Base-by-base conservation (phyloP, 37 sponge, comb jelly and placozoan genomes). In the Haliclona indistincta region DNA sequence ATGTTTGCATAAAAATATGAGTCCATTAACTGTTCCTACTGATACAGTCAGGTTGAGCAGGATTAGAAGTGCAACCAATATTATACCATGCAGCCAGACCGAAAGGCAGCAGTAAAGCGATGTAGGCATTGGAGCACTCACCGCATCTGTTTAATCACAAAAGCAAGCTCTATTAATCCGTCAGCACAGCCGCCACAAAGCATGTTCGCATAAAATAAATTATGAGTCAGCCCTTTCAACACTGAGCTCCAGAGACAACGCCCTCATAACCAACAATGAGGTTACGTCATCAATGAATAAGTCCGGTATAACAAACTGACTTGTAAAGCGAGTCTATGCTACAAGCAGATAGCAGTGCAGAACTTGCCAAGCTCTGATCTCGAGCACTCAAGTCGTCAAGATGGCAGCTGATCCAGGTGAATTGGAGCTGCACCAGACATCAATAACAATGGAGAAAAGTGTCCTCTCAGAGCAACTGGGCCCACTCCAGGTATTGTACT, bases 351-450 rank as follows among this genome's bases (percentile, higher is more conserved):
- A 22, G 34, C 23, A 47, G 64, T 52, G 25, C 81, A n/a, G 73
- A 23, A 72, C 81, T 32, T 71, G 72, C 23, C 81, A 44, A 32
- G 71, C 54, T 36, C 73, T 71, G 15, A 73, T 81, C 81, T 81
- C n/a, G n/a, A n/a, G n/a, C n/a, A n/a, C n/a, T n/a, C n/a, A n/a
- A n/a, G n/a, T n/a, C n/a, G n/a, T n/a, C n/a, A n/a, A n/a, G n/a
- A n/a, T n/a, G n/a, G n/a, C n/a, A n/a, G n/a, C n/a, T n/a, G n/a
- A n/a, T n/a, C n/a, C n/a, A n/a, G n/a, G n/a, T n/a, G n/a, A n/a
- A n/a, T n/a, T n/a, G n/a, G n/a, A n/a, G n/a, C n/a, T n/a, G n/a
- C n/a, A n/a, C n/a, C n/a, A n/a, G n/a, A n/a, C n/a, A n/a, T n/a
- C n/a, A n/a, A n/a, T n/a, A n/a, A n/a, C n/a, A n/a, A n/a, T n/a